These are phyloP conservation scores for Oeneis ivallda DNA, from an alignment of 2,888 invertebrate species.

Conservation along the genomic window DNA sequence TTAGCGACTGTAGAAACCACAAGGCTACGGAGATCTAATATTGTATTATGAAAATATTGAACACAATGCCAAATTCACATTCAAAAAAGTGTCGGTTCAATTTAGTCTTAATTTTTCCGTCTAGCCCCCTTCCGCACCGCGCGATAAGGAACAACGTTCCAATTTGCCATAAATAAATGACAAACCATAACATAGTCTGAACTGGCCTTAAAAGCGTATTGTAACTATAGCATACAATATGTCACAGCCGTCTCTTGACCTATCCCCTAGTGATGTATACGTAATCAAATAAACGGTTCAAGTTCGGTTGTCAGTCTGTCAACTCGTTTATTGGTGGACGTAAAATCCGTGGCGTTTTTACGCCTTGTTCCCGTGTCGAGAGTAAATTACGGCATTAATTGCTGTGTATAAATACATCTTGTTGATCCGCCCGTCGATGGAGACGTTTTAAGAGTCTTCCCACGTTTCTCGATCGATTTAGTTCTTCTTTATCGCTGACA, in stretches of 20 bases:
- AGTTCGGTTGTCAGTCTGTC: slow-evolving; percentile 13
- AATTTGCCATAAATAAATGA: no score
- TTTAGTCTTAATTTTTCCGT: no score
- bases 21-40: no score
- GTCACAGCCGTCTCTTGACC: not conserved
- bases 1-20: no score
- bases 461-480: slow-evolving; percentile 17
- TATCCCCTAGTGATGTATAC: slow-evolving; percentile 11
- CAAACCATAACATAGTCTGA: no score
- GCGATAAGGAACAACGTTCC: no score
- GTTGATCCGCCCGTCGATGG: slow-evolving; percentile 12
- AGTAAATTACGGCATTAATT: slow-evolving; percentile 15
- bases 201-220: no score
- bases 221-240: no score
- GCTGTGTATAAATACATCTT: slow-evolving; percentile 21
- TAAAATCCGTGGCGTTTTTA: slow-evolving; percentile 20
- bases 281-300: slow-evolving; percentile 10
- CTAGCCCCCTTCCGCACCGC: no score
- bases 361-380: slow-evolving; percentile 18
- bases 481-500: slow-evolving; percentile 4
- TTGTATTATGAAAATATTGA: no score
- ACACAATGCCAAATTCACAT: no score
- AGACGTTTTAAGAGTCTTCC: slow-evolving; percentile 21
- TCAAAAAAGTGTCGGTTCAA: no score
- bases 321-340: slow-evolving; percentile 19